phyloP scores from a whole-genome alignment of 2,797 vertebrate species.

The Kryptolebias ocellatus region DNA sequence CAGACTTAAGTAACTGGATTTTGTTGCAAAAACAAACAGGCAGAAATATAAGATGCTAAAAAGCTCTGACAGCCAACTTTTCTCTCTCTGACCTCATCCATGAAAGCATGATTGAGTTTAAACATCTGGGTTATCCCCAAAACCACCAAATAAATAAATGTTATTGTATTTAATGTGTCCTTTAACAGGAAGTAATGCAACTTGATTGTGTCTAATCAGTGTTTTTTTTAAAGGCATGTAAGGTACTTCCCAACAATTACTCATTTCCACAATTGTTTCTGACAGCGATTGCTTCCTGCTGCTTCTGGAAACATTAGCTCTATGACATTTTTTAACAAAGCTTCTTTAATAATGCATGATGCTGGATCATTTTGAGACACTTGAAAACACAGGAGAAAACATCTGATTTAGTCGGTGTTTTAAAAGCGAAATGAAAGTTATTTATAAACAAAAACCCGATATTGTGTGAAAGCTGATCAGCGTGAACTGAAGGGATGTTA shows the following conservation, averaged over 20 bases:
- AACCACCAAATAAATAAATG: not conserved
- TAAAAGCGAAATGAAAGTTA: too few relatives aligned
- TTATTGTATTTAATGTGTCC: not conserved
- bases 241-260: conserved; percentile 2
- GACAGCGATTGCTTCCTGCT: not conserved
- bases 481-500: not conserved
- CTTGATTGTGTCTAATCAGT: too few relatives aligned
- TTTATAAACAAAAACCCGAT: too few relatives aligned
- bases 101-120: not conserved
- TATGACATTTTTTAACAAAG: not conserved
- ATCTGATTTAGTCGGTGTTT: too few relatives aligned
- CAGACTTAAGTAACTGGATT: too few relatives aligned
- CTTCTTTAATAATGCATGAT: not conserved
- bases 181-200: not conserved
- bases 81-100: not conserved
- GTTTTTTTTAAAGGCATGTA: not conserved
- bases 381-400: not conserved
- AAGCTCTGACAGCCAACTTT: not conserved
- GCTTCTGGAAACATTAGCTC: not conserved
- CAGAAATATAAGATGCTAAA: not conserved
- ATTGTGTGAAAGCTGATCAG: not conserved
- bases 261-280: not conserved
- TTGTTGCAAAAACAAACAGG: not conserved
- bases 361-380: not conserved
- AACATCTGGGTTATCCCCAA: not conserved